Percentiles rank a stretch among this genome's conserved stretches.
Conservation (phyloP, 2,113 vertebrate species). For the Climacteris rufus region DNA sequence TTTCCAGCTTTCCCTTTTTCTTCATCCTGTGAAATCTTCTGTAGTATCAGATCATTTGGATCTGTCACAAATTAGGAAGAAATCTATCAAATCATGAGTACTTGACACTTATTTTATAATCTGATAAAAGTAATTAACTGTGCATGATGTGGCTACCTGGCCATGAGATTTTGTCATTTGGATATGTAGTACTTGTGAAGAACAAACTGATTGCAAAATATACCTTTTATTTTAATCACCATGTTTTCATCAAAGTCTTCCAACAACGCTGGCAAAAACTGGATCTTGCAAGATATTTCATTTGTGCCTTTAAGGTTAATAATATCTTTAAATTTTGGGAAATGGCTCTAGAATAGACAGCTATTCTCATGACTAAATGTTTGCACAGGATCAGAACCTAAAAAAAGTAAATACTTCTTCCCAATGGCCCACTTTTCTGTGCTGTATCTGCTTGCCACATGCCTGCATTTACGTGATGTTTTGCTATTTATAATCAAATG, state of each 20-base stretch:
- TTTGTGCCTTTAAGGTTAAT: slow-evolving; percentile 7
- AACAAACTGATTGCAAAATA: background rate
- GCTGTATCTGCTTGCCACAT: slow-evolving; percentile 43
- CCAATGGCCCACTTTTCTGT: slow-evolving; percentile 30
- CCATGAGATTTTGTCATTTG: background rate
- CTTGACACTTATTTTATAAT: background rate
- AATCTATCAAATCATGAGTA: background rate
- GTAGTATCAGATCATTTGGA: background rate
- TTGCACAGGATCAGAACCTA: slow-evolving; percentile 31
- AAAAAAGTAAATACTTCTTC: slow-evolving; percentile 44
- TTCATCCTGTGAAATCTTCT: background rate
- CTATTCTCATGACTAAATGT: slow-evolving; percentile 32
- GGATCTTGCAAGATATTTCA: background rate
- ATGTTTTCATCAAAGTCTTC: background rate
- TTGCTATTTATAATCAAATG: slow-evolving; percentile 57
- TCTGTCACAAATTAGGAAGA: background rate
- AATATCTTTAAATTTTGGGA: slow-evolving; percentile 9
- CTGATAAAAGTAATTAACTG: background rate
- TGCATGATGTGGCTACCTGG: background rate
- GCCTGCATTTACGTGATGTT: slow-evolving; percentile 42
- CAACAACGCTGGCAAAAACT: background rate
- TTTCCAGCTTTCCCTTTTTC: background rate
- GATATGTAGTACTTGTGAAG: background rate
- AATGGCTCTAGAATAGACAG: background rate
- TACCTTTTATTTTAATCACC: background rate